A percentile compares a stretch with the other conserved stretches of the same genome.
Conservation (phyloP, 2,797 vertebrate genomes). For the Gymnothorax javanicus region DNA sequence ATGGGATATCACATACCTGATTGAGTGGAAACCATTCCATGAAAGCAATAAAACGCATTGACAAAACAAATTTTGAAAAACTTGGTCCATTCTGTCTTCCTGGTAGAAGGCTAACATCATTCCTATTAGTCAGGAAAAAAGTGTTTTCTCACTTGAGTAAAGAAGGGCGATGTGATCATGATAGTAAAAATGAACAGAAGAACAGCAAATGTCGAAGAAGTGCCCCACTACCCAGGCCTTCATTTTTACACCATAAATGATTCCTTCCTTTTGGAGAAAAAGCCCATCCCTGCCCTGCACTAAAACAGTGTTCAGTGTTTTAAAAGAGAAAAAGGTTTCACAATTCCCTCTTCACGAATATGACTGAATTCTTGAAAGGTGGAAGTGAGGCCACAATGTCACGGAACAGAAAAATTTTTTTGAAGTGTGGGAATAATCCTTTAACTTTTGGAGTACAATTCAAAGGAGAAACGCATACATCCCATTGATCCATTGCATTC, state of each 20-base stretch:
- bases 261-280: background rate
- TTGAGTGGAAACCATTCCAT: background rate
- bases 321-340: background rate
- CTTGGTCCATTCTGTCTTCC: slow-evolving; percentile 1
- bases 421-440: background rate
- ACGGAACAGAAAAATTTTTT: background rate
- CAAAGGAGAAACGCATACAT: background rate
- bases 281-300: background rate
- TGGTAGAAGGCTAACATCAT: background rate
- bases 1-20: background rate
- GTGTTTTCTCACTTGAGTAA: background rate
- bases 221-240: background rate
- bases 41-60: slow-evolving; percentile 27
- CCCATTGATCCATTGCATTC: too few relatives aligned
- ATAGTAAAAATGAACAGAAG: slow-evolving; percentile 23
- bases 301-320: background rate
- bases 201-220: background rate
- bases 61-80: slow-evolving; percentile 17
- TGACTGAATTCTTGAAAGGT: background rate
- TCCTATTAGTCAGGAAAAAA: background rate
- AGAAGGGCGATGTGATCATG: background rate
- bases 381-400: background rate
- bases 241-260: background rate
- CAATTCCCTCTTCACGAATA: background rate
- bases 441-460: background rate